phyloP scores from a whole-genome alignment of 2,797 vertebrate species.

The Oreochromis grahami region DNA sequence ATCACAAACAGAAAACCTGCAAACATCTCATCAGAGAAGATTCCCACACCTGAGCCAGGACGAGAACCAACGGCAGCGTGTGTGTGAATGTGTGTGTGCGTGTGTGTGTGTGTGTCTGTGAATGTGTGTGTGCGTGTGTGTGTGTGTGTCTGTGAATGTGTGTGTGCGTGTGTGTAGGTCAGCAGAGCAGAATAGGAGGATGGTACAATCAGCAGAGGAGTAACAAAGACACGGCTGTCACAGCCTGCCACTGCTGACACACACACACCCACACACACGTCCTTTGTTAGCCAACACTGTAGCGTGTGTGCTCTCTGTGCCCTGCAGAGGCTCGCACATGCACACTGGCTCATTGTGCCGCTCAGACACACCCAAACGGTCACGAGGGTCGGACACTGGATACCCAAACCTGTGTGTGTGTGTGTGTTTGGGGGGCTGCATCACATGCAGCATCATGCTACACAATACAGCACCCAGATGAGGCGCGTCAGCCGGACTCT shows the following conservation, averaged over 20 bases:
- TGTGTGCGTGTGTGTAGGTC: slow-evolving; percentile 2
- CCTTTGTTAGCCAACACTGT: not conserved
- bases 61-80: not conserved
- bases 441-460: not conserved
- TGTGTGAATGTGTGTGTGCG: too few species aligned
- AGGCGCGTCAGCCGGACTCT: not conserved
- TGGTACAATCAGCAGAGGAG: slow-evolving; percentile 35
- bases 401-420: not conserved
- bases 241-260: slow-evolving; percentile 34
- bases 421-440: not conserved
- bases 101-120: not conserved
- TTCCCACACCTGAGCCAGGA: not conserved
- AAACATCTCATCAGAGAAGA: not conserved
- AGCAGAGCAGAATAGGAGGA: slow-evolving; percentile 16
- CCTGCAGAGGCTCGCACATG: not conserved
- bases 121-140: not conserved
- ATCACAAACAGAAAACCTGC: not conserved
- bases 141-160: not conserved
- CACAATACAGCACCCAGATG: not conserved
- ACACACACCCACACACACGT: not conserved
- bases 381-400: not conserved
- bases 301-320: not conserved
- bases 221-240: slow-evolving; percentile 46
- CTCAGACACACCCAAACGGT: not conserved
- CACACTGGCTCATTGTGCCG: not conserved